Percentiles rank a stretch among this genome's conserved stretches.
phyloP scores from a whole-genome alignment of 2,113 vertebrate genomes.

The Dipodomys ordii region DNA sequence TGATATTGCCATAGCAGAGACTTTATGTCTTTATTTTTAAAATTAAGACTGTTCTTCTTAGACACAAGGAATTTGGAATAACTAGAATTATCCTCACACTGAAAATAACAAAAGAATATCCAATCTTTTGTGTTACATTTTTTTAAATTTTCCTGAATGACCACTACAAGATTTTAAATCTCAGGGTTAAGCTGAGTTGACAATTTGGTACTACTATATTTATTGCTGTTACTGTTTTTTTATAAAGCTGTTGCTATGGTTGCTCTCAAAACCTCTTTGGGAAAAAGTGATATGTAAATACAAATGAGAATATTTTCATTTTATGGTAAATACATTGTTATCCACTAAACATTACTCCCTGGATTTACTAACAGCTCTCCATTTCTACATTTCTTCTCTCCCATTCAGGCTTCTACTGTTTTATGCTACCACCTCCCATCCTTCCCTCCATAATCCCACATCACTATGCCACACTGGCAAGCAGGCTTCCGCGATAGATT shows the following conservation, averaged over 20 bases:
- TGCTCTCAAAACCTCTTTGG: background rate
- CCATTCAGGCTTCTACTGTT: background rate
- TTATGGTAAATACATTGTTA: background rate
- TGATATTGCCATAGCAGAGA: too few species aligned
- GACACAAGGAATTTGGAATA: background rate
- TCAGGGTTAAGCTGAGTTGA: background rate
- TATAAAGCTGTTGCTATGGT: background rate
- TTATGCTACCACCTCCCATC: too few species aligned
- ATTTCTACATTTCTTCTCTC: background rate
- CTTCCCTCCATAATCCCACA: background rate
- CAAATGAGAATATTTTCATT: background rate
- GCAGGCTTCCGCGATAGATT: background rate
- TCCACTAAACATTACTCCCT: background rate
- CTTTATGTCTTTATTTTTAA: too few species aligned
- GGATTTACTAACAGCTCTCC: background rate
- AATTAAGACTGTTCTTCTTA: background rate
- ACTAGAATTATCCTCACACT: background rate
- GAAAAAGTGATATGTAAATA: background rate
- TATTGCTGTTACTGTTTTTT: background rate
- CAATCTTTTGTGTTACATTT: background rate
- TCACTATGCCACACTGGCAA: too few species aligned
- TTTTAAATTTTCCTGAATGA: background rate
- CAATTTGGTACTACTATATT: background rate
- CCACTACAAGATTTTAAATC: background rate
- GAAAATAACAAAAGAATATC: conserved; percentile 12